A percentile compares a stretch with the other conserved stretches of the same genome.
Conservation (phyloP, 1,140 invertebrate genomes). For the Lepidotrigona ventralis region DNA sequence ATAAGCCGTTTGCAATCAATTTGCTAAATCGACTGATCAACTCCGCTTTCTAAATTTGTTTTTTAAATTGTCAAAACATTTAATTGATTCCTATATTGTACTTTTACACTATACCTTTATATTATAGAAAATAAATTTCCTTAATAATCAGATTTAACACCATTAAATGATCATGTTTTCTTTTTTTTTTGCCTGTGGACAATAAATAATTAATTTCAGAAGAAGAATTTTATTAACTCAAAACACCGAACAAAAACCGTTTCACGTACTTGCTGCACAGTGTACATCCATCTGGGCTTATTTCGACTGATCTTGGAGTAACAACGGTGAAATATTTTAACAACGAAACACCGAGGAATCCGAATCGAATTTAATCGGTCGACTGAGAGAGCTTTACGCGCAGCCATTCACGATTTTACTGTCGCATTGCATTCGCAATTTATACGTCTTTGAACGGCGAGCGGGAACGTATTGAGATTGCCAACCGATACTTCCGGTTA, state of each 20-base stretch:
- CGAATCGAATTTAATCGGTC: conserved; percentile 7
- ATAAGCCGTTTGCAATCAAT: too few species aligned
- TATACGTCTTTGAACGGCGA: conserved; percentile 9
- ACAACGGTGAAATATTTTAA: background rate
- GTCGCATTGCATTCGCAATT: conserved; percentile 9
- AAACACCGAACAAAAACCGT: background rate
- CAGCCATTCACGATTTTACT: conserved; percentile 14
- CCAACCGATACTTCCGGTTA: conserved; percentile 41
- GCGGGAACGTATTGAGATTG: conserved; percentile 39
- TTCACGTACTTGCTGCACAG: background rate
- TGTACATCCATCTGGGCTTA: background rate
- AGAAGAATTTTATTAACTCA: too few species aligned
- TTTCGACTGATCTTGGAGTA: background rate
- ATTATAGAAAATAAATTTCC: too few species aligned
- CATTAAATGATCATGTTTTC: too few species aligned
- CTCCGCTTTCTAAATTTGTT: too few species aligned
- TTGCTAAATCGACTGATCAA: too few species aligned
- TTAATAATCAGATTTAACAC: too few species aligned
- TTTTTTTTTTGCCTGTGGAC: too few species aligned
- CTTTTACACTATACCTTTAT: too few species aligned
- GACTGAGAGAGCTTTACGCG: background rate
- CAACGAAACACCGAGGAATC: background rate
- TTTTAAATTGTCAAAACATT: too few species aligned
- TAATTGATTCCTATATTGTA: too few species aligned
- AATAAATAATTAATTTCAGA: too few species aligned